Conservation (phyloP, 1,140 invertebrate genomes). For the Octopus sinensis region DNA sequence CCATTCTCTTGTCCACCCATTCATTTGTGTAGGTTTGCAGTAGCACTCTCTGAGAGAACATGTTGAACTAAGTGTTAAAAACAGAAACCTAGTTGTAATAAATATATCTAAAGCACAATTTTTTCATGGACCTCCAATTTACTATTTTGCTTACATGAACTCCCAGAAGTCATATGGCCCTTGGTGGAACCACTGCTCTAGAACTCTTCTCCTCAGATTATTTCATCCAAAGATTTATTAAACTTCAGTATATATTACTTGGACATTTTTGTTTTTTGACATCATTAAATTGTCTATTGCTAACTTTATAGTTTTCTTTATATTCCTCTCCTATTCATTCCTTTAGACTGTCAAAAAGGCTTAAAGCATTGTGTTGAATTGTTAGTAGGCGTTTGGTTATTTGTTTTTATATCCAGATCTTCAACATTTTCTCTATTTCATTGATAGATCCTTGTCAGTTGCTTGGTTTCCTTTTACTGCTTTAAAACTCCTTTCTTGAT, state of each 20-base stretch:
- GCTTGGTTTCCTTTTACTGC: not conserved
- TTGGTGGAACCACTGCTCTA: too few species aligned
- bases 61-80: too few species aligned
- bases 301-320: not conserved
- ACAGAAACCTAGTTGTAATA: too few species aligned
- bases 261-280: not conserved
- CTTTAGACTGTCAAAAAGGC: not conserved
- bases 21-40: too few species aligned
- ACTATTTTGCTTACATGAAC: too few species aligned
- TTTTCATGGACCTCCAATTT: too few species aligned
- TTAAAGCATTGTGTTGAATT: not conserved
- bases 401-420: not conserved
- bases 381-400: not conserved
- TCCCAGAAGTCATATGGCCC: too few species aligned
- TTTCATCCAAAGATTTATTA: not conserved
- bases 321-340: not conserved
- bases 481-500: conserved; percentile 4
- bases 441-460: not conserved
- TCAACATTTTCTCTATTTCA: conserved; percentile 5
- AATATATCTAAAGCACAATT: too few species aligned
- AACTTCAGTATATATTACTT: not conserved
- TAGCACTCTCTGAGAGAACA: too few species aligned
- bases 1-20: too few species aligned
- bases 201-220: not conserved
- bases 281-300: not conserved